Evolutionary conservation across 2,888 invertebrate genomes (phyloP).

Genomic region (Notodonta ziczac): DNA sequence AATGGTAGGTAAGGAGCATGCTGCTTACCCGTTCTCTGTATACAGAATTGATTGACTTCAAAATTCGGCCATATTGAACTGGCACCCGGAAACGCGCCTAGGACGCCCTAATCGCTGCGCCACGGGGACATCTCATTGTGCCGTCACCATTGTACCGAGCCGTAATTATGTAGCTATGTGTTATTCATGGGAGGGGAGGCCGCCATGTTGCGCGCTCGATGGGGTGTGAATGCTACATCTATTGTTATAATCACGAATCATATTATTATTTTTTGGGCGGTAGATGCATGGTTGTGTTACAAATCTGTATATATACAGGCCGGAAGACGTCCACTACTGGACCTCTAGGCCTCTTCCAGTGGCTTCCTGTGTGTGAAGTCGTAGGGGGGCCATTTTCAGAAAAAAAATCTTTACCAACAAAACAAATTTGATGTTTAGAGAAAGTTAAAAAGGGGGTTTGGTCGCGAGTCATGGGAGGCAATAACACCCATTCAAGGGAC

Average conservation of each 20-base stretch:
- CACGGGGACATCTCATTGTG: conserved; percentile 39
- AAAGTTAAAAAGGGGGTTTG: too few relatives aligned
- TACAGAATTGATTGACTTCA: neutral
- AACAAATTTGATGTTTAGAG: too few relatives aligned
- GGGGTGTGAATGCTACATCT: conserved; percentile 54
- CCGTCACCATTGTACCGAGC: conserved; percentile 47
- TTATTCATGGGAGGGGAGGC: conserved; percentile 22
- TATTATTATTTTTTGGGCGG: neutral
- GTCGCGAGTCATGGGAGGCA: too few relatives aligned
- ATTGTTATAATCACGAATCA: neutral
- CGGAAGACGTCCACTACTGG: too few relatives aligned
- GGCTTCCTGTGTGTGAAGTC: too few relatives aligned
- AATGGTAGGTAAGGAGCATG: too few relatives aligned
- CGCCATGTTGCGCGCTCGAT: conserved; percentile 47
- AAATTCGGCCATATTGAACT: conserved; percentile 29
- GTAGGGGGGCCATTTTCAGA: too few relatives aligned
- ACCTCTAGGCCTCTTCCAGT: too few relatives aligned
- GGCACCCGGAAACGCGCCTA: conserved; percentile 11
- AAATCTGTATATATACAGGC: too few relatives aligned
- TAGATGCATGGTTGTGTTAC: neutral
- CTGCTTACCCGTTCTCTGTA: too few relatives aligned
- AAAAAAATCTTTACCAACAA: too few relatives aligned
- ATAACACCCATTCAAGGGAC: too few relatives aligned
- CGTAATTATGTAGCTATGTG: conserved; percentile 62
- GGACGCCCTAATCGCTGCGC: neutral